These are phyloP conservation scores for Parauchenoglanis ngamensis DNA, from an alignment of 2,797 vertebrate species.

Conservation along the genomic window DNA sequence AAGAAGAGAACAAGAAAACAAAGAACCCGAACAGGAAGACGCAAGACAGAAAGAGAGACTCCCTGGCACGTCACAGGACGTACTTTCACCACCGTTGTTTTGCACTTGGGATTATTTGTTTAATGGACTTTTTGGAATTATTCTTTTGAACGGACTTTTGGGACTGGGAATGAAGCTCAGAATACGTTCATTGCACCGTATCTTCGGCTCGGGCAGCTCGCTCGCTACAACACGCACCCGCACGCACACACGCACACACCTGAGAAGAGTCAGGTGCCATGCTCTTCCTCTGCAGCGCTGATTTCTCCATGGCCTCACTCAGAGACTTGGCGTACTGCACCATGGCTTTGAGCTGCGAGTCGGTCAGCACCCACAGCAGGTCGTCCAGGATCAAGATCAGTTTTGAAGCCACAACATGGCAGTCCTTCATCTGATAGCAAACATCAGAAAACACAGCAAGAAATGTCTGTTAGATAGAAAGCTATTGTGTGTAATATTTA, in stretches of 20 bases:
- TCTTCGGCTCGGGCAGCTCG: too few relatives aligned
- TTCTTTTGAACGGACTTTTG: too few relatives aligned
- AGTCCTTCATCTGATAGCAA: conserved; percentile 88
- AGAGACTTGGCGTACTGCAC: conserved; percentile 98
- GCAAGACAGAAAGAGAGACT: too few relatives aligned
- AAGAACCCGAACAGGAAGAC: background rate
- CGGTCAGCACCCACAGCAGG: conserved; percentile 96
- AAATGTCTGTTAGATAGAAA: background rate
- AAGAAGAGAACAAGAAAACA: conserved; percentile 10
- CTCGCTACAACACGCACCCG: background rate
- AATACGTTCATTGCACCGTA: too few relatives aligned
- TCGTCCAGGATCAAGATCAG: conserved; percentile 94
- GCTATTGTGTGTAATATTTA: too few relatives aligned
- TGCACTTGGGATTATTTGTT: too few relatives aligned
- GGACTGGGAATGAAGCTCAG: too few relatives aligned
- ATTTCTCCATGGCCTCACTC: conserved; percentile 97
- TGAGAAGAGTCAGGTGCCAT: conserved; percentile 86
- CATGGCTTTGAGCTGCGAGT: conserved; percentile 98
- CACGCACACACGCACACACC: conserved; percentile 61
- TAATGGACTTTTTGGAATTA: too few relatives aligned
- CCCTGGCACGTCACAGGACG: too few relatives aligned
- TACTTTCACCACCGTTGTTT: too few relatives aligned
- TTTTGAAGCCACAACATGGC: conserved; percentile 96
- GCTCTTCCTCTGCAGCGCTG: conserved; percentile 95
- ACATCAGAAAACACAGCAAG: background rate